A percentile compares a stretch with the other conserved stretches of the same genome.
phyloP scores from a whole-genome alignment of 2,113 vertebrate genomes.

The Eublepharis macularius region DNA sequence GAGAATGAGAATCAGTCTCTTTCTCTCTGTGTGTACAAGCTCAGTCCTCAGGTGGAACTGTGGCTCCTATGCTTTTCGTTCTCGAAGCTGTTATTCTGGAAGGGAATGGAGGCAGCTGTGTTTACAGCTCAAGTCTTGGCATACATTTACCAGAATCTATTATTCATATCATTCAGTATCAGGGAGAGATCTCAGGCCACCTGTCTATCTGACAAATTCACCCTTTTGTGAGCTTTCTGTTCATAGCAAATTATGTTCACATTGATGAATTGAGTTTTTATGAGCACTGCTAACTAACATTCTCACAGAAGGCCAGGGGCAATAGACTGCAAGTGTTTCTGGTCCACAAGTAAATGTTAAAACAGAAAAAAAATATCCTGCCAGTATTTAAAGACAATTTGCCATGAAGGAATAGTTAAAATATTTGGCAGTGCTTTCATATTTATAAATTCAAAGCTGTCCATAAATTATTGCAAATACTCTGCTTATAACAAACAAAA shows the following conservation, averaged over 20 bases:
- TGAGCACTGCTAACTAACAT: constrained; percentile 96
- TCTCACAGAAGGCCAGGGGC: constrained; percentile 90
- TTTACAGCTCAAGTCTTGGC: constrained; percentile 99
- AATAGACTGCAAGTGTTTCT: constrained; percentile 88
- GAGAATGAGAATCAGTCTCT: not conserved
- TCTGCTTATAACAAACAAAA: constrained; percentile 74
- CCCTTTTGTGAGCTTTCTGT: constrained; percentile 99
- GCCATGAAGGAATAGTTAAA: constrained; percentile 77
- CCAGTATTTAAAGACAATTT: constrained; percentile 81
- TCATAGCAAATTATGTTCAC: constrained; percentile 99
- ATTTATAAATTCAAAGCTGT: constrained; percentile 78
- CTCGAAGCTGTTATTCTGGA: constrained; percentile 99
- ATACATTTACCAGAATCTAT: constrained; percentile 99
- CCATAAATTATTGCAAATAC: constrained; percentile 77
- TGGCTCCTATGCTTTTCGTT: constrained; percentile 90
- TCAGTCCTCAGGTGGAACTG: constrained; percentile 98
- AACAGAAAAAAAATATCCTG: constrained; percentile 74
- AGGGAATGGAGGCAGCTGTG: constrained; percentile 99
- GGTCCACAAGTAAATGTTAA: constrained; percentile 90
- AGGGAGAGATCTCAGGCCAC: constrained; percentile 99
- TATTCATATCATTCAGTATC: constrained; percentile 99
- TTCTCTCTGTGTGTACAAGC: constrained; percentile 66
- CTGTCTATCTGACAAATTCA: constrained; percentile 99
- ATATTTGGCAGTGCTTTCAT: constrained; percentile 76
- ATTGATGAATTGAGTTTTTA: constrained; percentile 99